Evolutionary conservation across 2,888 invertebrate species (phyloP), one percentile per base, ranked within the genome.

Genomic region (Exephanes ischioxanthus): DNA sequence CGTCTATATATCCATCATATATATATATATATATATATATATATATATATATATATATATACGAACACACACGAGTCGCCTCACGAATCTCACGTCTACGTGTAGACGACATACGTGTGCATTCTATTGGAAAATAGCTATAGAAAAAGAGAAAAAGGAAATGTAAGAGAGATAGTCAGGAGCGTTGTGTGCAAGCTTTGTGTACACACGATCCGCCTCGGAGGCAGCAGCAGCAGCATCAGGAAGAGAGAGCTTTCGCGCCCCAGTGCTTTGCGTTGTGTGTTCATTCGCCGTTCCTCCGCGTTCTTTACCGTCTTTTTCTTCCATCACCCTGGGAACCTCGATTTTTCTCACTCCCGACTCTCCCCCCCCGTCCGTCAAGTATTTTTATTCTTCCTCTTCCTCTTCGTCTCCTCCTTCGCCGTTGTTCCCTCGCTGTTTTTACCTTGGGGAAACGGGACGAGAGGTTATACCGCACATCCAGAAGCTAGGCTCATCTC

Each of bases 401-500:
- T 26, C 61, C 30, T 16, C 26, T 33, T 51, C 68, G 30, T 63
- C 51, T 19, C 14, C 41, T 41, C 11, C 19, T 19, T 66, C 19
- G n/a, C 11, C 22, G 58, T 61, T 48, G 14, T 66, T 55, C 51
- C 4, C 1, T 33, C 61, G 11, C 37, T 2, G 16, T 48, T 37
- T 48, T 30, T 26, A 48, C n/a, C 63, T 5, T 70, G 73, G 55
- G 55, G 78, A 75, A 73, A 78, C 76, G 81, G 30, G 2, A 61
- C 33, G 30, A 61, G 61, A 33, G 30, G 51, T 14, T 4, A 5
- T 4, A 16, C 14, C 6, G 6, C 26, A 7, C 33, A n/a, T 6
- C 61, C 61, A 75, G 78, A 81, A 79, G 85, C 82, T 72, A 75
- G 79, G 85, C 79, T 85, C 85, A 79, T 85, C 85, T 82, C 71